Percentiles rank a stretch among this genome's conserved stretches.
phyloP scores from a whole-genome alignment of 1,140 invertebrate species.

The Sinonovacula constricta region DNA sequence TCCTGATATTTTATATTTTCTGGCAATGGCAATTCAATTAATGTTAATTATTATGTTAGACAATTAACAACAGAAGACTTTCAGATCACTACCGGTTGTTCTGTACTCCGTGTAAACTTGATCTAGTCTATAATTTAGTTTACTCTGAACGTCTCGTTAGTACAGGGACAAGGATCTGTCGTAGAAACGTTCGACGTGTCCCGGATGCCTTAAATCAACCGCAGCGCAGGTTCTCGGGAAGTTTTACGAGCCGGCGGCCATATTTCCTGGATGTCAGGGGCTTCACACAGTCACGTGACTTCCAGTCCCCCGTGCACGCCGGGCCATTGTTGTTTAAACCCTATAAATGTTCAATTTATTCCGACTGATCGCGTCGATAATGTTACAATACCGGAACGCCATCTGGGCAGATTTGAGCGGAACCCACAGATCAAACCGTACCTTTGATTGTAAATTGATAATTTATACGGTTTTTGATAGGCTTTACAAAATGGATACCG shows the following conservation, averaged over 20 bases:
- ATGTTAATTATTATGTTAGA: no score
- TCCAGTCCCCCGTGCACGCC: constrained; percentile 25
- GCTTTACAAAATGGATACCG: constrained; percentile 27
- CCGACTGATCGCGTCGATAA: constrained; percentile 48
- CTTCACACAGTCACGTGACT: constrained; percentile 37
- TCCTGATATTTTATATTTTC: no score
- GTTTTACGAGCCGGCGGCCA: neutral
- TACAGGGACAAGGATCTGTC: no score
- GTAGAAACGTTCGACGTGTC: no score
- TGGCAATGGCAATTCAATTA: no score
- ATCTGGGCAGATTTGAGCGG: constrained; percentile 48
- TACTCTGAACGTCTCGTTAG: no score
- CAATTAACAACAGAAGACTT: no score
- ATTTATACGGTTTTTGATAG: constrained; percentile 49
- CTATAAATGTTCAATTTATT: constrained; percentile 56
- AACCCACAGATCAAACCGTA: constrained; percentile 37
- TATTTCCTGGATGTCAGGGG: constrained; percentile 40
- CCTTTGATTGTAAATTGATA: constrained; percentile 50
- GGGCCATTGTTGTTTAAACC: constrained; percentile 45
- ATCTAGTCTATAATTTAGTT: no score
- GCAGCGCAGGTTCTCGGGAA: no score
- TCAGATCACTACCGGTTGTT: no score
- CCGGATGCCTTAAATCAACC: no score
- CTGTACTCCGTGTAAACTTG: no score
- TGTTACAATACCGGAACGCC: constrained; percentile 43